Percentiles rank a stretch among this genome's conserved stretches.
Conservation (phyloP, 1,140 invertebrate genomes). For the Euglossa dilemma region DNA sequence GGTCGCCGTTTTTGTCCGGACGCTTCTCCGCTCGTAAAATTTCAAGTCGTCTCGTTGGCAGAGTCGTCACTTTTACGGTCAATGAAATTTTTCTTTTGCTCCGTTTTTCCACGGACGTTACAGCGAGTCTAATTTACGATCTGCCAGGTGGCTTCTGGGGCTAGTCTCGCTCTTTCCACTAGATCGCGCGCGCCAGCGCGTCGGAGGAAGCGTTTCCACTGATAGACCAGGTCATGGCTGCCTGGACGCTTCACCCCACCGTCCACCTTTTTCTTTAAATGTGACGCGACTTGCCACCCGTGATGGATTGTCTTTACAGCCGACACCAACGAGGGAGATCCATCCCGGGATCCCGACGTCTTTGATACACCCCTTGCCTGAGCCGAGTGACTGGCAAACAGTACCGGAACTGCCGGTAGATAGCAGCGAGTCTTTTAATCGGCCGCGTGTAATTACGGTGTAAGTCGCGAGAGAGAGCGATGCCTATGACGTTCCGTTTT, state of each 20-base stretch:
- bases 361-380: not conserved
- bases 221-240: conserved; percentile 11
- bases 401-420: not conserved
- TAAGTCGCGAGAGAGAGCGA: not conserved
- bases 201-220: not conserved
- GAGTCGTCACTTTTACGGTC: conserved; percentile 38
- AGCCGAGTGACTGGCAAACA: not conserved
- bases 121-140: conserved; percentile 30
- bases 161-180: not conserved
- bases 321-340: not conserved
- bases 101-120: not conserved
- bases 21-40: conserved; percentile 53
- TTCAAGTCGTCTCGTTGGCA: conserved; percentile 35
- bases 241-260: not conserved
- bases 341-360: not conserved
- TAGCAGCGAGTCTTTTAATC: conserved; percentile 7
- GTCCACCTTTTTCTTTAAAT: conserved; percentile 4
- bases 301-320: conserved; percentile 53
- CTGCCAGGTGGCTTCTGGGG: not conserved
- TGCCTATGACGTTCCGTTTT: too few relatives aligned
- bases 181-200: not conserved
- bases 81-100: conserved; percentile 30
- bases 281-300: not conserved
- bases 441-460: not conserved
- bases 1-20: conserved; percentile 20